A percentile compares a stretch with the other conserved stretches of the same genome.
Evolutionary conservation across 2,797 vertebrate species (phyloP).

Genomic region (Pangasius djambal): DNA sequence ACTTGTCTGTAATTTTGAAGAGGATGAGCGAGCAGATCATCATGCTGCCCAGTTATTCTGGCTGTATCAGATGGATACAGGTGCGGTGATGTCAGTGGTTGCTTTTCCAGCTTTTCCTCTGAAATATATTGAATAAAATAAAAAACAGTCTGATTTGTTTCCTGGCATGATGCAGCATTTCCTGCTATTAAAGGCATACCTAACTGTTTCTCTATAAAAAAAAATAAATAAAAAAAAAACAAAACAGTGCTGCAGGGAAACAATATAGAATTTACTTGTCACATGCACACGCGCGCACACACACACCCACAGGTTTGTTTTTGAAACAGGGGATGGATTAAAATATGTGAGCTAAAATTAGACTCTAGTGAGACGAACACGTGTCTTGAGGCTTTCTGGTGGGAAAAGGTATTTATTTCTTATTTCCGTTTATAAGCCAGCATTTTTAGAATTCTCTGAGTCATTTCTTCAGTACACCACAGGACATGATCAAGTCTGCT

Average conservation of each 20-base stretch:
- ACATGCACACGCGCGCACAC: neutral
- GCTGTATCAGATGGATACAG: neutral
- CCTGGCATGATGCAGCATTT: neutral
- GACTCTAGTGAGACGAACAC: neutral
- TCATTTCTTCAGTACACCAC: conserved; percentile 24
- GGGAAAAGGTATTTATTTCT: conserved; percentile 6
- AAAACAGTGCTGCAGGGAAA: neutral
- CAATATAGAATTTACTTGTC: neutral
- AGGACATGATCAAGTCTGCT: conserved; percentile 16
- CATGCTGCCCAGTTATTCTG: conserved; percentile 18
- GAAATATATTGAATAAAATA: neutral
- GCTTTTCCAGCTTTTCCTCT: neutral
- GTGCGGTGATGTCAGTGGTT: neutral
- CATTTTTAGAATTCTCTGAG: neutral
- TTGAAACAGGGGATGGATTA: neutral
- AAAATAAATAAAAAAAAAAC: neutral
- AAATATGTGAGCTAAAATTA: neutral
- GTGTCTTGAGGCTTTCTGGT: conserved; percentile 19
- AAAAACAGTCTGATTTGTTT: neutral
- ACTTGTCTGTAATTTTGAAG: neutral
- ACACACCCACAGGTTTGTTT: neutral
- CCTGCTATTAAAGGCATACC: neutral
- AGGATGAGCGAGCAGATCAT: conserved; percentile 15
- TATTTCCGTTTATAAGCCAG: neutral
- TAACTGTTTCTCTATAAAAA: neutral